Percentiles rank a stretch among this genome's conserved stretches.
Conservation (phyloP, 2,888 invertebrate species). For the Drosophila neonasuta region DNA sequence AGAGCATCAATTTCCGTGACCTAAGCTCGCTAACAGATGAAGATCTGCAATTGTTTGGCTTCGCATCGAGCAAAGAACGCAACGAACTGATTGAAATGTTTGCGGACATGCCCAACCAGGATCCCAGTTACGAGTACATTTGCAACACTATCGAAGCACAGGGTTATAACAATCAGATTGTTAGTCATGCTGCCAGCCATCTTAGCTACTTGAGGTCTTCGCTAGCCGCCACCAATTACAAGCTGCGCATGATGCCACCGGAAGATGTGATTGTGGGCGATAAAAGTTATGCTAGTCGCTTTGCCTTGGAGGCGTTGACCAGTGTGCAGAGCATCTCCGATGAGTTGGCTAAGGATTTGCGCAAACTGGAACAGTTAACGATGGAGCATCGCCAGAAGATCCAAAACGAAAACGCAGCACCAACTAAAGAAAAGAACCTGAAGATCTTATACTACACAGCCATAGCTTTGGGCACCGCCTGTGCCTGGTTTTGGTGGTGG, state of each 20-base stretch:
- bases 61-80: conserved; percentile 60
- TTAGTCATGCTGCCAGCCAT: conserved; percentile 72
- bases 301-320: conserved; percentile 79
- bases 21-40: conserved; percentile 71
- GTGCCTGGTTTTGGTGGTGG: conserved; percentile 71
- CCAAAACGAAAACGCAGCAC: background rate
- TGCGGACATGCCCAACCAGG: conserved; percentile 75
- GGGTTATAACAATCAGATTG: conserved; percentile 73
- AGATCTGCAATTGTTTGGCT: conserved; percentile 77
- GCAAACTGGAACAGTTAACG: conserved; percentile 64
- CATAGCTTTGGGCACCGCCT: conserved; percentile 52
- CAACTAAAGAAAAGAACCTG: conserved; percentile 48
- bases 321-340: conserved; percentile 72
- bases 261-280: conserved; percentile 81
- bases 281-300: conserved; percentile 80
- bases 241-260: conserved; percentile 75
- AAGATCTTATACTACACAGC: conserved; percentile 48
- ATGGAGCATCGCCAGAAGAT: background rate
- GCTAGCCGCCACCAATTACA: conserved; percentile 78
- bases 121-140: conserved; percentile 72
- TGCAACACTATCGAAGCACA: conserved; percentile 60
- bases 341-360: conserved; percentile 73
- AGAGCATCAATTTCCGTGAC: conserved; percentile 76
- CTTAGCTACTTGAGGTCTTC: conserved; percentile 77
- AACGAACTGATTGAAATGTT: conserved; percentile 71